Evolutionary conservation across 1,140 invertebrate genomes (phyloP).

Genomic region (Drosophila parvula): DNA sequence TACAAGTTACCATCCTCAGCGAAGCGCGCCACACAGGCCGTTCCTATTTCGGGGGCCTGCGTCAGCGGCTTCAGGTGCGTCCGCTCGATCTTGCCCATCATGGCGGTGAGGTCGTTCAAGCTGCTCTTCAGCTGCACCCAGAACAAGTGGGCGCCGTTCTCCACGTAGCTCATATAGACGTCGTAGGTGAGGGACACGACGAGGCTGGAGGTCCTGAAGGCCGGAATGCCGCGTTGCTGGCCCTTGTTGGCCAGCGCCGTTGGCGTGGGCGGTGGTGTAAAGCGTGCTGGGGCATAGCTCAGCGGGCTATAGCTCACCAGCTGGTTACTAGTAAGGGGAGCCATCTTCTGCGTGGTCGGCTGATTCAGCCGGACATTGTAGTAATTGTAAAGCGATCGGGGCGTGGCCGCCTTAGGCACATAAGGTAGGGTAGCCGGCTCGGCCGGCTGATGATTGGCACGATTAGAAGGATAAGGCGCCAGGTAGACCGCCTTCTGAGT

Average conservation of each 20-base stretch:
- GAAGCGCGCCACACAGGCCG: conserved; percentile 89
- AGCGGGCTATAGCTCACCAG: conserved; percentile 5
- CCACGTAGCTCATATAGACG: conserved; percentile 89
- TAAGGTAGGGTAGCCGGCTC: conserved; percentile 40
- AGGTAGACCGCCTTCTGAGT: conserved; percentile 42
- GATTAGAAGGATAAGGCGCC: conserved; percentile 47
- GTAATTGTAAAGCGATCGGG: conserved; percentile 59
- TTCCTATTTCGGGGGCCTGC: conserved; percentile 87
- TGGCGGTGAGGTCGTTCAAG: conserved; percentile 85
- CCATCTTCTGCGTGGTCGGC: conserved; percentile 19
- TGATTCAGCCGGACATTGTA: conserved; percentile 71
- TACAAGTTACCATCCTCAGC: conserved; percentile 87
- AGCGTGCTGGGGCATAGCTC: conserved; percentile 53
- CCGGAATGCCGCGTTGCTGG: conserved; percentile 62
- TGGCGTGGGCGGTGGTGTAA: conserved; percentile 39
- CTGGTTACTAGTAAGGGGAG: conserved; percentile 23
- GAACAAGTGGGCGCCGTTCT: conserved; percentile 90
- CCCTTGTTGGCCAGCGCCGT: conserved; percentile 4
- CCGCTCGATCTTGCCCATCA: conserved; percentile 89
- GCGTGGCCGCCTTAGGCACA: conserved; percentile 52
- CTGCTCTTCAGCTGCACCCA: conserved; percentile 88
- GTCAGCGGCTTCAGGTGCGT: conserved; percentile 86
- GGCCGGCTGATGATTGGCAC: conserved; percentile 56
- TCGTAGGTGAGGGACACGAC: conserved; percentile 85
- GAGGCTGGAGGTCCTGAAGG: conserved; percentile 86